These are phyloP conservation scores for Rotaria magnacalcarata DNA, from an alignment of 2,888 invertebrate genomes.

Conservation along the genomic window DNA sequence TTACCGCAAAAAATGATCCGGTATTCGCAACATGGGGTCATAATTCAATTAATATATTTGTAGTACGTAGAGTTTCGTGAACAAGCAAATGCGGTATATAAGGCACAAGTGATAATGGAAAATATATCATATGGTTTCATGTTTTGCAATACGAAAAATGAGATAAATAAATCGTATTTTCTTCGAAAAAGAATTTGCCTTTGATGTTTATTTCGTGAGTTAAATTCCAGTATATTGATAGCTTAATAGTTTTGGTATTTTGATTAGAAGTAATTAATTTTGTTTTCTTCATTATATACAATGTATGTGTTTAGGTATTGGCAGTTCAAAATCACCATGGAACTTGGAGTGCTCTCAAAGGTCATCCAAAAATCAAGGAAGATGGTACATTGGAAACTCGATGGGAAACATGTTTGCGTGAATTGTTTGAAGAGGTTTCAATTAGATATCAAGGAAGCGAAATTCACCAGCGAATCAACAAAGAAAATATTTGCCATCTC, in stretches of 20 bases:
- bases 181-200: background rate
- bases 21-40: no score
- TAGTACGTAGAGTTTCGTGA: background rate
- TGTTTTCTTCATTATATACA: background rate
- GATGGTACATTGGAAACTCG: background rate
- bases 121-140: background rate
- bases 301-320: background rate
- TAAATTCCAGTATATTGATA: background rate
- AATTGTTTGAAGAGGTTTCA: background rate
- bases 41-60: background rate
- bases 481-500: background rate
- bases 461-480: background rate
- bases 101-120: background rate
- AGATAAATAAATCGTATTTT: background rate
- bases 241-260: background rate
- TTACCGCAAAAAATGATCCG: no score
- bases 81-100: background rate
- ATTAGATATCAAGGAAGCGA: background rate
- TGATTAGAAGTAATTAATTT: no score
- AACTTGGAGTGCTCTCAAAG: background rate
- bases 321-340: conserved; percentile 5
- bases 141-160: background rate
- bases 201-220: background rate
- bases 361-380: background rate
- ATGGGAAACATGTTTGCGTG: background rate